Base-by-base conservation (phyloP, 1,140 invertebrate species). In the Sinella curviseta region DNA sequence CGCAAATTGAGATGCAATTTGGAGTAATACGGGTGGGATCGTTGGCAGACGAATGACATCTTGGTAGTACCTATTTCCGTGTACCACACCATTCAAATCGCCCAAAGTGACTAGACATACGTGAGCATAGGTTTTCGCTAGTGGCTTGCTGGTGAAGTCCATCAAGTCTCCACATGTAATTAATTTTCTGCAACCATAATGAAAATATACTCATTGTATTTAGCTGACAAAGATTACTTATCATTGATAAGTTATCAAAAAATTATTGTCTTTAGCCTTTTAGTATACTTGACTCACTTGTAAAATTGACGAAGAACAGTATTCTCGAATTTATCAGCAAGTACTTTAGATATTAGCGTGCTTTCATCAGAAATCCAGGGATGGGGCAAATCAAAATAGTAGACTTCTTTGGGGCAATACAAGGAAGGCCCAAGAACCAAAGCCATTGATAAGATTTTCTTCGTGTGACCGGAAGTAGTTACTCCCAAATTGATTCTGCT, bases 381-480 rank as follows among this genome's bases (percentile, higher is more conserved):
- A 54, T 14, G 70, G n/a, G 24, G 16, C 28, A 33, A 28, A 31
- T 76, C 28, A 65, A 81, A 78, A 14, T 26, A 54, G n/a, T 79
- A 67, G 26, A 80, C 73, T 79, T 82, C 81, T 57, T 80, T 82
- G 24, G 78, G 79, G 67, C 31, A 60, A 34, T 76, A 74, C 2
- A 80, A 26, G 8, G 79, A 78, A 3, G 77, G 26, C 2, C 81
- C 81, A 65, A 82, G 77, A 17, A 78, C 16, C 12, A 82, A 36
- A 30, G 73, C 74, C 79, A 67, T 31, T 20, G 30, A 78, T 55
- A 39, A 26, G 2, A 26, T 26, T 1, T 0, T 8, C 26, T 24
- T 0, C 74, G 34, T 17, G 70, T 76, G 55, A 79, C 57, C 75
- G 20, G 75, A 0, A 30, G 67, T 26, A 73, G 39, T 60, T 14